phyloP scores from a whole-genome alignment of 2,888 invertebrate species.

The Nipponacmea schrenckii region DNA sequence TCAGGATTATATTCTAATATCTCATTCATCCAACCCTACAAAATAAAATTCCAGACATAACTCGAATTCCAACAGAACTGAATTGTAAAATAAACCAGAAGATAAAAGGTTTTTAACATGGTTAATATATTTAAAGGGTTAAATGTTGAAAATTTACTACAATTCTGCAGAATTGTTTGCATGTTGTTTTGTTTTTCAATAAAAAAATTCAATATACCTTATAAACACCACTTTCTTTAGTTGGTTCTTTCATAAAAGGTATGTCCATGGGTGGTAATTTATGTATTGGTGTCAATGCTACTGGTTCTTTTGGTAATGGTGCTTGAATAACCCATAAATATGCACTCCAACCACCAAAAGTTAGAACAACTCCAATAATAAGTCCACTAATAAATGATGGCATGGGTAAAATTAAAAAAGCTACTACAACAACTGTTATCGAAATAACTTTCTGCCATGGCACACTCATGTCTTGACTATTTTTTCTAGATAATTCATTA shows the following conservation, averaged over 20 bases:
- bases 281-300: slow-evolving; percentile 45
- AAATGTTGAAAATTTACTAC: too few species aligned
- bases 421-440: slow-evolving; percentile 38
- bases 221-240: slow-evolving; percentile 53
- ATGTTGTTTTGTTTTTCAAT: not conserved
- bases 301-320: slow-evolving; percentile 36
- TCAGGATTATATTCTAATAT: slow-evolving; percentile 75
- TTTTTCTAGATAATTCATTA: not conserved
- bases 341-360: slow-evolving; percentile 41
- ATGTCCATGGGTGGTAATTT: slow-evolving; percentile 53
- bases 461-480: slow-evolving; percentile 12
- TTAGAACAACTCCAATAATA: slow-evolving; percentile 46
- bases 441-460: slow-evolving; percentile 35
- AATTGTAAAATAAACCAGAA: not conserved
- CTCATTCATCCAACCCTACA: slow-evolving; percentile 72
- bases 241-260: slow-evolving; percentile 53
- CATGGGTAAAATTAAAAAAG: slow-evolving; percentile 55
- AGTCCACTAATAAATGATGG: slow-evolving; percentile 61
- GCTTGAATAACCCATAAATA: slow-evolving; percentile 52
- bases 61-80: too few species aligned
- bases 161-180: not conserved
- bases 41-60: slow-evolving; percentile 13
- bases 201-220: slow-evolving; percentile 45
- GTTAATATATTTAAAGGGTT: not conserved
- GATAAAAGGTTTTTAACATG: not conserved